Evolutionary conservation across 2,797 vertebrate genomes (phyloP), one percentile per base, ranked within the genome.

Genomic region (Sus cebifrons): DNA sequence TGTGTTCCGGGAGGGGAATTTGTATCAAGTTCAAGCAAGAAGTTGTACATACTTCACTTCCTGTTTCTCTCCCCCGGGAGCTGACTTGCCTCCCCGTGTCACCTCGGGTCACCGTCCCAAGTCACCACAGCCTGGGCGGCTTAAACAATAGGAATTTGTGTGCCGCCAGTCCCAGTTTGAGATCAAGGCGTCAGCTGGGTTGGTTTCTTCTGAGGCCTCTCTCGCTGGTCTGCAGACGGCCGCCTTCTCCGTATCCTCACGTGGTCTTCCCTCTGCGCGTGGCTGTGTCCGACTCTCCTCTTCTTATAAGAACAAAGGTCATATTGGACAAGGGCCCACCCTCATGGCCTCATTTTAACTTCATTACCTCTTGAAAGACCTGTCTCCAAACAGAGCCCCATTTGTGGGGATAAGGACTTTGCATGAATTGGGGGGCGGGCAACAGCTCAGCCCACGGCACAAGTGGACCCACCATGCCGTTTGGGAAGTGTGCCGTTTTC

Each of bases 41-140:
- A 7, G 74, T 73, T 25, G 54, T 52, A 44, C 60, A 17, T 12
- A 29, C 17, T 32, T 78, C 70, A 7, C 52, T 49, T 13, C 49
- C 13, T 29, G 32, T 21, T 64, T 89, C 58, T 15, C 3, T 82
- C 68, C 44, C 40, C 40, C 32, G 5, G 2, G 32, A 68, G 23
- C 60, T 5, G 1, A 20, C 14, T 32, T 54, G n/a, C 49, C 64
- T 77, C 15, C 3, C 2, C 3, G 6, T 12, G 20, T 20, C 6
- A 5, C 5, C 40, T 81, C 2, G 0, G 52, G 13, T 23, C 20
- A 2, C 13, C 2, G 0, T 58, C 23, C n/a, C 29, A n/a, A 0
- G 9, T 21, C 13, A 32, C 3, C 25, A 23, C n/a, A 9, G 7
- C n/a, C 15, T 3, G 10, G 15, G n/a, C 2, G 1, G 20, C 60